These are phyloP conservation scores for Neoseiulus cucumeris DNA, from an alignment of 1,140 invertebrate species.

Conservation along the genomic window DNA sequence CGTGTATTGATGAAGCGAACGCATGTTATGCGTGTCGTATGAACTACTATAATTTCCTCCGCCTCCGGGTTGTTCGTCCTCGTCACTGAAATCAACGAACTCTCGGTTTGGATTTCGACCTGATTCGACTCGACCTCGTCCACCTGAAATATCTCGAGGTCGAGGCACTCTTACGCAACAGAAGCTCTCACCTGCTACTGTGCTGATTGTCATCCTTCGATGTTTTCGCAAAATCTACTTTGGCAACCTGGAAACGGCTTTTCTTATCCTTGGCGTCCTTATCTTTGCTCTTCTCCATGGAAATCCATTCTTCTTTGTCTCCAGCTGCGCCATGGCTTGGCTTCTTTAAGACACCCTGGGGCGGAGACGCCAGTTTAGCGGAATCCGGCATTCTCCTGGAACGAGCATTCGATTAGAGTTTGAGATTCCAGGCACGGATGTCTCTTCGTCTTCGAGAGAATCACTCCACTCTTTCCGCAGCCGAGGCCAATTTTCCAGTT, in stretches of 20 bases:
- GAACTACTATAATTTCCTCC: constrained; percentile 21
- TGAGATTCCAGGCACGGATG: too few relatives aligned
- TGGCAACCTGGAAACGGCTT: constrained; percentile 28
- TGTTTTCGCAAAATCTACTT: constrained; percentile 22
- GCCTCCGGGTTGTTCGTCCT: constrained; percentile 8
- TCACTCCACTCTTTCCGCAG: too few relatives aligned
- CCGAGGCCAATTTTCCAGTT: too few relatives aligned
- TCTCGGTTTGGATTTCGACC: background rate
- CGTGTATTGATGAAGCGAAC: constrained; percentile 67
- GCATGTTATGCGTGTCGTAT: constrained; percentile 50
- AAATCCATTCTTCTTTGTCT: background rate
- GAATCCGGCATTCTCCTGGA: background rate
- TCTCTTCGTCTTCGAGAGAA: too few relatives aligned
- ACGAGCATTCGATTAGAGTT: too few relatives aligned
- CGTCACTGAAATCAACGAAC: constrained; percentile 10
- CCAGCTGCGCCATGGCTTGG: background rate
- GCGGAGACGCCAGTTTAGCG: constrained; percentile 1
- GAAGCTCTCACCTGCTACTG: constrained; percentile 8
- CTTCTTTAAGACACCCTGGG: background rate
- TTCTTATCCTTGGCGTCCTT: constrained; percentile 15
- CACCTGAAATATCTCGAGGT: background rate
- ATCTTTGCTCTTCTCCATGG: background rate
- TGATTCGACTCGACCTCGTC: background rate
- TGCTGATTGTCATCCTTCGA: constrained; percentile 4
- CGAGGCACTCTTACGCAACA: constrained; percentile 12